These are phyloP conservation scores for Piaya cayana DNA, from an alignment of 2,113 vertebrate species.

Conservation along the genomic window DNA sequence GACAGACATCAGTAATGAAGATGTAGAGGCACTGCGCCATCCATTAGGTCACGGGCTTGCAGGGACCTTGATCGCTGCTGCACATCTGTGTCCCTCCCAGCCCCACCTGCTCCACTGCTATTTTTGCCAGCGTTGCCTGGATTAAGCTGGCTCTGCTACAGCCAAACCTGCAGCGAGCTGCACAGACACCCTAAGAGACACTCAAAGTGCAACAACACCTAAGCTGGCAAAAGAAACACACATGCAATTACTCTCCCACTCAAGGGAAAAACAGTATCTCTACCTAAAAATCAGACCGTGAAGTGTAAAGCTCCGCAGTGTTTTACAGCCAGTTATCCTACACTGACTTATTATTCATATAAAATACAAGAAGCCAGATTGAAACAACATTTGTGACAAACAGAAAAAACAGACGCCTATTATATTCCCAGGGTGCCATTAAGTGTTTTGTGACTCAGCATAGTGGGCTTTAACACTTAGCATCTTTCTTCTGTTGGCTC, in stretches of 20 bases:
- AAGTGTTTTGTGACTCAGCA: slow-evolving; percentile 48
- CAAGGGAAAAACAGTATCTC: background rate
- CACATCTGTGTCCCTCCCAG: background rate
- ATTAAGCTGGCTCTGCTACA: background rate
- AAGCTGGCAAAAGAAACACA: slow-evolving; percentile 2
- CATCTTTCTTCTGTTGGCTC: slow-evolving; percentile 34
- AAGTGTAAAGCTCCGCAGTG: background rate
- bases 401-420: slow-evolving; percentile 4
- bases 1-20: background rate
- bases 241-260: slow-evolving; percentile 25
- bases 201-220: background rate
- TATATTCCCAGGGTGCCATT: slow-evolving; percentile 20
- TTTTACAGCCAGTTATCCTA: slow-evolving; percentile 15
- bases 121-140: background rate
- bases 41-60: background rate
- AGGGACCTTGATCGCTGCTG: background rate
- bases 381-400: slow-evolving; percentile 53
- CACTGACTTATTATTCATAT: background rate
- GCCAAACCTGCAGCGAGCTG: slow-evolving; percentile 26
- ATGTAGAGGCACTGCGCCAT: background rate
- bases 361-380: slow-evolving; percentile 37
- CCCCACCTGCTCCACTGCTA: background rate
- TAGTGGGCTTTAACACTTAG: slow-evolving; percentile 35
- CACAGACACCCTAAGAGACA: background rate
- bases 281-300: slow-evolving; percentile 17